Percentiles rank a stretch among this genome's conserved stretches.
phyloP scores from a whole-genome alignment of 2,113 vertebrate genomes.

The Rhinoderma darwinii region DNA sequence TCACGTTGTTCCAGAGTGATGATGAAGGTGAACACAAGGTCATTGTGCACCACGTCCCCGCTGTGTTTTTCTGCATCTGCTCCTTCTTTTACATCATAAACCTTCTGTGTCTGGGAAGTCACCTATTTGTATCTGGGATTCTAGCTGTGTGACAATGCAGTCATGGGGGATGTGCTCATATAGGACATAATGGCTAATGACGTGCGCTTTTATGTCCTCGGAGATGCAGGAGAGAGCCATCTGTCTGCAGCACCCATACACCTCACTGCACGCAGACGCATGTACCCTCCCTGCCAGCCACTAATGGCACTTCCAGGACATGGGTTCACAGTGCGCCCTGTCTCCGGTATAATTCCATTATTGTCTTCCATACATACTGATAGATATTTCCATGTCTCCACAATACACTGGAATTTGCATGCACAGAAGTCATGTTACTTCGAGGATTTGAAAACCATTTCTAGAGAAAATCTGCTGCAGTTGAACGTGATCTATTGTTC shows the following conservation, averaged over 20 bases:
- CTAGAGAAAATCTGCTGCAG: neutral
- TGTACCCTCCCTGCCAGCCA: neutral
- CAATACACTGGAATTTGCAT: neutral
- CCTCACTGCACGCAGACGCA: slow-evolving; percentile 14
- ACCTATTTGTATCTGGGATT: slow-evolving; percentile 13
- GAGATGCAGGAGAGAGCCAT: slow-evolving; percentile 15
- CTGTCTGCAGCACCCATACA: slow-evolving; percentile 40
- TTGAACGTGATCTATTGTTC: neutral
- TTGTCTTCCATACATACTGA: neutral
- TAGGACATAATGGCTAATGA: slow-evolving; percentile 38
- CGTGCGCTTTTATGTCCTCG: neutral
- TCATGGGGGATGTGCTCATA: neutral
- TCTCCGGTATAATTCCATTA: neutral
- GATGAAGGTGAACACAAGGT: slow-evolving; percentile 14
- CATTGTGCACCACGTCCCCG: neutral
- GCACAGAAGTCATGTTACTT: neutral
- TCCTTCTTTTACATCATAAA: neutral
- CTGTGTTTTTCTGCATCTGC: neutral
- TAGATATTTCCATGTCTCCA: neutral
- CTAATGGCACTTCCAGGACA: neutral
- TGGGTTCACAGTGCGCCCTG: neutral
- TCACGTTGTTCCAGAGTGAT: neutral
- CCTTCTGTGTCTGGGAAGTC: slow-evolving; percentile 6
- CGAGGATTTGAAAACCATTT: neutral
- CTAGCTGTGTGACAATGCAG: slow-evolving; percentile 11